These are phyloP conservation scores for Copidosoma aretas DNA, from an alignment of 2,888 invertebrate genomes.

Conservation along the genomic window DNA sequence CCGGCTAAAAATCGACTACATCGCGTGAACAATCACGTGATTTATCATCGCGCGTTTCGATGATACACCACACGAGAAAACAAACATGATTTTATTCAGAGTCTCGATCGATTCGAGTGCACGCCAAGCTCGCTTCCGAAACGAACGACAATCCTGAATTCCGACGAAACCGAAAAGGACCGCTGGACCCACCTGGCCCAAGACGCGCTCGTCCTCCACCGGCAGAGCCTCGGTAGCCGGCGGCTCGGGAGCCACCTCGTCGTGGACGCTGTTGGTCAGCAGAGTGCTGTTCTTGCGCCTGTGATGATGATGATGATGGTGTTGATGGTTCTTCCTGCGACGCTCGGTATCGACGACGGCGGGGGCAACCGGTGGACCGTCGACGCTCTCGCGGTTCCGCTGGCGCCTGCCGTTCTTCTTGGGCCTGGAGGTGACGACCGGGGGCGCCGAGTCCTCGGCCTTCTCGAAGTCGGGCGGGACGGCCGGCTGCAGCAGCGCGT, in stretches of 20 bases:
- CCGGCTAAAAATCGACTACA: too few species aligned
- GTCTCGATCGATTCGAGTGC: too few species aligned
- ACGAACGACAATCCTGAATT: too few species aligned
- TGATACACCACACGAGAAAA: too few species aligned
- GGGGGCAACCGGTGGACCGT: slow-evolving; percentile 22
- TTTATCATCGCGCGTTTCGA: too few species aligned
- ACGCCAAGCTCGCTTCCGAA: too few species aligned
- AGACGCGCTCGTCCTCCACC: background rate
- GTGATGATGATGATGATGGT: slow-evolving; percentile 52
- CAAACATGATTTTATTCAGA: too few species aligned
- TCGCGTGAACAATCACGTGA: too few species aligned
- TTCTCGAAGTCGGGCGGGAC: background rate
- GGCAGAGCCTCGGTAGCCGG: background rate
- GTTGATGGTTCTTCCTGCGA: slow-evolving; percentile 53
- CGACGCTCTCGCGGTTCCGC: slow-evolving; percentile 39
- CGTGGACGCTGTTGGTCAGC: slow-evolving; percentile 57
- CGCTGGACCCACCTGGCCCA: too few species aligned
- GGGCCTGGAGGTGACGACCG: slow-evolving; percentile 35
- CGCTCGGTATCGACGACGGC: slow-evolving; percentile 53
- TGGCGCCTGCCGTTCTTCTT: slow-evolving; percentile 47
- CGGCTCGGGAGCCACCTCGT: slow-evolving; percentile 13
- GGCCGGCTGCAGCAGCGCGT: background rate
- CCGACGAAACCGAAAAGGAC: too few species aligned
- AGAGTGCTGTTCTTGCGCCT: slow-evolving; percentile 52
- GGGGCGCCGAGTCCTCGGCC: background rate